phyloP scores from a whole-genome alignment of 2,113 vertebrate species.

The Quiscalus mexicanus region DNA sequence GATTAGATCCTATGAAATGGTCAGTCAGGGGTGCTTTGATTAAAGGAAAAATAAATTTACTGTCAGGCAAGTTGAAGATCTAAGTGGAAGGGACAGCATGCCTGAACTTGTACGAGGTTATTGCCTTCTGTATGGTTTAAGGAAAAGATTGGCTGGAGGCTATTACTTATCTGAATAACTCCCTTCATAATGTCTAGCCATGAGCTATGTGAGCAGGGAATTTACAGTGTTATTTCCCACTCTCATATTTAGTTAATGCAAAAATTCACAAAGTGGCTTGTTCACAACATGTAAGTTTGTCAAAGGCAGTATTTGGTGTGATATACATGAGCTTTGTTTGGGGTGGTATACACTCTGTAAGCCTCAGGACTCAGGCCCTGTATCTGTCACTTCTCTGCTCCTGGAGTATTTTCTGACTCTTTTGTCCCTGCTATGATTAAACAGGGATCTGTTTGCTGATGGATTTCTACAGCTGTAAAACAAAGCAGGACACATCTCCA shows the following conservation, averaged over 20 bases:
- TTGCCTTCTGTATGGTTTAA: neutral
- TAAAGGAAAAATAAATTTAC: conserved; percentile 8
- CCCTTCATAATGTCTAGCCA: neutral
- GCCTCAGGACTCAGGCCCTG: neutral
- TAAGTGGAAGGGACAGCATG: neutral
- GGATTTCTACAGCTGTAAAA: conserved; percentile 17
- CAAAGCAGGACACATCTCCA: neutral
- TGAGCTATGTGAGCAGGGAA: neutral
- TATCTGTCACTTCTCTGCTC: neutral
- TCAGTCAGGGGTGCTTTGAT: neutral
- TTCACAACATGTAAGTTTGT: neutral
- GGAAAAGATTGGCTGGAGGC: conserved; percentile 32
- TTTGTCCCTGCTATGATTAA: neutral
- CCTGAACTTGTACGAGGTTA: neutral
- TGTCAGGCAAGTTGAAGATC: neutral
- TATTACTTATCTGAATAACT: conserved; percentile 18
- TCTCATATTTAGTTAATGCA: neutral
- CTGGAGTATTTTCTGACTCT: neutral
- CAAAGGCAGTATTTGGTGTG: neutral
- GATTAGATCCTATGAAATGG: neutral
- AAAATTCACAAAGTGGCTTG: neutral
- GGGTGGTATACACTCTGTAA: neutral
- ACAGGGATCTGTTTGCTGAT: conserved; percentile 1
- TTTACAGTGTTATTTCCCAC: neutral
- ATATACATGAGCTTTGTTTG: neutral